Conservation (phyloP, 2,797 vertebrate species). For the Sternotherus odoratus region DNA sequence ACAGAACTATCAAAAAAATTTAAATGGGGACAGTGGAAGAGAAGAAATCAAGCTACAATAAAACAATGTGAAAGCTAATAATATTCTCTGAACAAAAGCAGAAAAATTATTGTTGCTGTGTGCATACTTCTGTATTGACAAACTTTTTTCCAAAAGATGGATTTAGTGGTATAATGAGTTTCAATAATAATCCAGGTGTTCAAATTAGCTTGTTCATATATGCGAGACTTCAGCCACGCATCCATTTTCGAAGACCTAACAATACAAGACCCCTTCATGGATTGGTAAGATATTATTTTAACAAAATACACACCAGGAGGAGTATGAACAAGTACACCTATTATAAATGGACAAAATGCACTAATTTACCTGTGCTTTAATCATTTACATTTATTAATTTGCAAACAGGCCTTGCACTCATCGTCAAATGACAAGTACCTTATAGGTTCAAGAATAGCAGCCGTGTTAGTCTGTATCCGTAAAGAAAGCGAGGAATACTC, state of each 20-base stretch:
- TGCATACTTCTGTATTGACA: background rate
- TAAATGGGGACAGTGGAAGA: background rate
- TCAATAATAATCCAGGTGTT: background rate
- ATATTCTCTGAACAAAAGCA: background rate
- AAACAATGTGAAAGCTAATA: background rate
- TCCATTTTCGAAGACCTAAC: background rate
- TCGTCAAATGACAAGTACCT: background rate
- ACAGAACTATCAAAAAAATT: background rate
- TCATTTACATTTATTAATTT: background rate
- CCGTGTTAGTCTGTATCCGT: no score
- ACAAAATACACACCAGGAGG: background rate
- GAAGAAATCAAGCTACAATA: background rate
- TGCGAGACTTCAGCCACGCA: background rate
- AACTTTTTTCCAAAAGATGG: background rate
- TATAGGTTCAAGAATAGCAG: no score
- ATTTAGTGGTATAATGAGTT: background rate
- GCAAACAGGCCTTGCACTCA: background rate
- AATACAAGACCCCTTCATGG: background rate
- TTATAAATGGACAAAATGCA: background rate
- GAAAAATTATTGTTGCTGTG: background rate
- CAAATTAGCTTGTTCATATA: background rate
- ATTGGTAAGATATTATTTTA: background rate
- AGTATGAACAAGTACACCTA: background rate
- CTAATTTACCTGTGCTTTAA: background rate
- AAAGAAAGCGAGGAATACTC: no score